These are phyloP conservation scores for Tachycineta bicolor DNA, from an alignment of 2,113 vertebrate species.

Conservation along the genomic window DNA sequence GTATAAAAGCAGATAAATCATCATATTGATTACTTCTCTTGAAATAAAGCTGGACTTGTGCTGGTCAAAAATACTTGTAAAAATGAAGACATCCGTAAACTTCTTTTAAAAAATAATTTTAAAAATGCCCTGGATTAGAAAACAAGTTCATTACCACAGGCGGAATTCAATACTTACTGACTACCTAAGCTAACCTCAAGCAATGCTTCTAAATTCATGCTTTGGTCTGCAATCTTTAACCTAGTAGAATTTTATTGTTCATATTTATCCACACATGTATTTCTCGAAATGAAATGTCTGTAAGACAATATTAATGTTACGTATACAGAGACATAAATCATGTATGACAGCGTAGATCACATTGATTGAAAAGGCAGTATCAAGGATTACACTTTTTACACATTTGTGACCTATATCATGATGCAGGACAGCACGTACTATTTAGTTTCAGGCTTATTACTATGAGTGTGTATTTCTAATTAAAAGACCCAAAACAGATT, in stretches of 20 bases:
- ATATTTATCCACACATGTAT: neutral
- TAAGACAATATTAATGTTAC: neutral
- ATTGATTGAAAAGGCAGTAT: neutral
- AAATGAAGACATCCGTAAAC: neutral
- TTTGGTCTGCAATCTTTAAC: neutral
- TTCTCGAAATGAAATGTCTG: neutral
- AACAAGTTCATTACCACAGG: neutral
- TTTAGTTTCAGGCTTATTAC: neutral
- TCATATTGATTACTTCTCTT: neutral
- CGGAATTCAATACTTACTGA: neutral
- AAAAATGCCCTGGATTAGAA: neutral
- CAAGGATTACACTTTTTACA: neutral
- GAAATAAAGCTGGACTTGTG: neutral
- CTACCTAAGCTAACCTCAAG: neutral
- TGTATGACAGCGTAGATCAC: neutral
- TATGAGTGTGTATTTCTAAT: neutral
- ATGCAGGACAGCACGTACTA: neutral
- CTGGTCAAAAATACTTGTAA: neutral
- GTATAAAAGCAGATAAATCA: neutral
- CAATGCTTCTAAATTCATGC: neutral
- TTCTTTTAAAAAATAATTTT: neutral
- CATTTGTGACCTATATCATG: neutral
- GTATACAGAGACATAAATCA: neutral
- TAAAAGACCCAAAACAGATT: neutral
- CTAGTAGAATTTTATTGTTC: neutral